These are phyloP conservation scores for Brachionichthys hirsutus DNA, from an alignment of 2,113 vertebrate species.

Conservation along the genomic window DNA sequence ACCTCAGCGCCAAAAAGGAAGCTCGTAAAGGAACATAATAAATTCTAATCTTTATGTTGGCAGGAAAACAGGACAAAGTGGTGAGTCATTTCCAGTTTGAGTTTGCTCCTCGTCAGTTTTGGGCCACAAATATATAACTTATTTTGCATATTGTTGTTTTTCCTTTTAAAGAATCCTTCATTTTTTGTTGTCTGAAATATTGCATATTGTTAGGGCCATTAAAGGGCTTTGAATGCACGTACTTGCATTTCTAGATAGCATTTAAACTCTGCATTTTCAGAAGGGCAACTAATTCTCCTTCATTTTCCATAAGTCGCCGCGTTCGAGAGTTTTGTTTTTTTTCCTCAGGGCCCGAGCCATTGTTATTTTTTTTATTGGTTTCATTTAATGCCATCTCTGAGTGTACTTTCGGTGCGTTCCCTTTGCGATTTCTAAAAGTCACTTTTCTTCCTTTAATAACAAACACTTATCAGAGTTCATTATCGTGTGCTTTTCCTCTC, in stretches of 20 bases:
- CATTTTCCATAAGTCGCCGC: constrained; percentile 1
- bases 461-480: constrained; percentile 27
- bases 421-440: constrained; percentile 17
- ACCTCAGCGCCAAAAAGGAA: constrained; percentile 1
- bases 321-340: not conserved
- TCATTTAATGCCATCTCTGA: constrained; percentile 19
- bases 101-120: no score
- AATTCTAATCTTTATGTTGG: constrained; percentile 12
- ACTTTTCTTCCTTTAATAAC: constrained; percentile 24
- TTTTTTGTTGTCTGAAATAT: not conserved
- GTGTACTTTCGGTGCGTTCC: not conserved
- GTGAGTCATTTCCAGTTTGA: not conserved
- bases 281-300: constrained; percentile 17
- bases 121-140: no score
- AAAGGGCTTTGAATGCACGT: not conserved
- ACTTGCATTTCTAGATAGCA: not conserved
- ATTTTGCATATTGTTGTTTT: not conserved
- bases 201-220: not conserved
- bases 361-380: constrained; percentile 14
- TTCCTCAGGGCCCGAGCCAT: not conserved
- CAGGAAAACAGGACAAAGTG: not conserved
- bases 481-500: not conserved
- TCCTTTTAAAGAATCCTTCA: not conserved
- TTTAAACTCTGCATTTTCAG: constrained; percentile 1
- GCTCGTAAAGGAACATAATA: not conserved